These are phyloP conservation scores for Merops nubicus DNA, from an alignment of 2,113 vertebrate genomes.

Conservation along the genomic window DNA sequence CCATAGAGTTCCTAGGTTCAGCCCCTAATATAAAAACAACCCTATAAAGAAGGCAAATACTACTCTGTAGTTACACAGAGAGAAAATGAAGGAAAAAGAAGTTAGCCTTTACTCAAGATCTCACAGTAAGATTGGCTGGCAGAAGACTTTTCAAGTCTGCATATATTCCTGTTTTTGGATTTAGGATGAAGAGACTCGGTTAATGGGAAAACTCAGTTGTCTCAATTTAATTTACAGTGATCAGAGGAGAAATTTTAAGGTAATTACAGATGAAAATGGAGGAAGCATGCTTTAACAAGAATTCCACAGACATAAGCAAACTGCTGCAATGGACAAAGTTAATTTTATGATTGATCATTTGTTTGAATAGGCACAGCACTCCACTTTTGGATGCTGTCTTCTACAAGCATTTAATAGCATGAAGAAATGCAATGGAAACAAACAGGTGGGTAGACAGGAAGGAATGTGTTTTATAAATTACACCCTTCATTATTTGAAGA, in stretches of 20 bases:
- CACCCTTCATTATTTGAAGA: neutral
- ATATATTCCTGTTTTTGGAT: neutral
- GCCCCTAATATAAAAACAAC: neutral
- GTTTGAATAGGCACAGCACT: neutral
- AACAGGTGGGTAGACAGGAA: neutral
- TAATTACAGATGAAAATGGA: neutral
- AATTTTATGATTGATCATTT: neutral
- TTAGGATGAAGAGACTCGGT: neutral
- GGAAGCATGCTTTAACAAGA: neutral
- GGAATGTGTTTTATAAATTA: neutral
- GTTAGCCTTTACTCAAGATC: neutral
- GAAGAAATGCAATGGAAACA: constrained; percentile 4
- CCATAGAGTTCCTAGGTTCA: neutral
- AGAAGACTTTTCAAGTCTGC: neutral
- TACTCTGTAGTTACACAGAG: neutral
- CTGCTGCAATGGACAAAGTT: neutral
- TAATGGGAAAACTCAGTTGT: neutral
- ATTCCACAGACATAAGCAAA: neutral
- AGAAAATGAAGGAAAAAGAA: neutral
- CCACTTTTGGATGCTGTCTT: neutral
- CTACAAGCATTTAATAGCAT: neutral
- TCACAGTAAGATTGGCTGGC: neutral
- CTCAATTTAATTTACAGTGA: neutral
- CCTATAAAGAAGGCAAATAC: neutral
- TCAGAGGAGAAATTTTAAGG: neutral